Base-by-base conservation (phyloP, 2,797 vertebrate species). In the Arctocebus calabarensis region DNA sequence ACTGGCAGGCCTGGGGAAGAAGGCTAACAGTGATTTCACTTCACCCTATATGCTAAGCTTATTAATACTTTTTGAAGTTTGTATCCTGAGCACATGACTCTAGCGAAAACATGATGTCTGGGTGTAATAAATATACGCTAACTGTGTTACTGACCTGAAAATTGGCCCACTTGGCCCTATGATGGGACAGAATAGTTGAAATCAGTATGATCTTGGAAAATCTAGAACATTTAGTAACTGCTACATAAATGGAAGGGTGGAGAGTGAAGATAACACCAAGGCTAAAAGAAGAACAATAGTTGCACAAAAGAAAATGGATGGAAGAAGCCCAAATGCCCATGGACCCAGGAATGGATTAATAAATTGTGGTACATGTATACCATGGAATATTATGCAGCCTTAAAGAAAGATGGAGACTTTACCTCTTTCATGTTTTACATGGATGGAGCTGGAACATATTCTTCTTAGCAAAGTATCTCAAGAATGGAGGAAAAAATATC, bases 41-140 rank as follows among this genome's bases (percentile, higher is more conserved):
- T 78, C 7, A 19, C 37, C 79, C 8, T 61, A 19, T 20, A 34
- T 16, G 6, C 29, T 71, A 8, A 66, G 48, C 23, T 20, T 22
- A 45, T 88, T 40, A 37, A 55, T 88, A 57, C 27, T 32, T 73
- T 88, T 84, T 84, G 78, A 64, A 84, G 88, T 79, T 84, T 91
- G 45, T 79, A 25, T 91, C 57, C 37, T 84, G 7, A 52, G 66
- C 7, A 40, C n/a, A 22, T 73, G 45, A 32, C 29, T 40, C 29
- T 64, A 25, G 40, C 84, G 57, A 34, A 62, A 88, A 91, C 83
- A 73, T 91, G 7, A 71, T 64, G 71, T 73, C 16, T 55, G 88
- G 43, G 52, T 10, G 7, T 37, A 61, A 45, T 78, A 45, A 59
- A 84, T 83, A 43, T 78, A 62, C 43, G 62, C 17, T 37, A 84